These are phyloP conservation scores for Amphiprion ocellaris DNA, from an alignment of 2,113 vertebrate genomes.

Conservation along the genomic window DNA sequence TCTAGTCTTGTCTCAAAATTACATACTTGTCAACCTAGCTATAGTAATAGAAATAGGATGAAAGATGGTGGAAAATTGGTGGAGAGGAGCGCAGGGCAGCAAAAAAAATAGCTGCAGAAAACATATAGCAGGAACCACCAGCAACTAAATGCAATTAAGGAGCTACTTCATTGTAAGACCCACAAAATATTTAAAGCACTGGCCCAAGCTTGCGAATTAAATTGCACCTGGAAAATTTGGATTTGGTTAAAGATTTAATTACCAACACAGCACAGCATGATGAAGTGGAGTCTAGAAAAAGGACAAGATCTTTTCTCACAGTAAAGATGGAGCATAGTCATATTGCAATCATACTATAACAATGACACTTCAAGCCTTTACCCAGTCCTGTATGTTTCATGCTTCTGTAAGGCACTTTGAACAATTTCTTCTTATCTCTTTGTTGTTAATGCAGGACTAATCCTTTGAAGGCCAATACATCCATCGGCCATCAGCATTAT, in stretches of 20 bases:
- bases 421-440: conserved; percentile 40
- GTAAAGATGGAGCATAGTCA: background rate
- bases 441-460: conserved; percentile 55
- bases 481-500: conserved; percentile 36
- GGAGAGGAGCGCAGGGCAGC: background rate
- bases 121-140: background rate
- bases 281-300: background rate
- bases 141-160: background rate
- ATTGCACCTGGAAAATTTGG: background rate
- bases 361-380: background rate
- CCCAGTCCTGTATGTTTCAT: conserved; percentile 14
- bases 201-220: background rate
- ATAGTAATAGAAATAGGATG: background rate
- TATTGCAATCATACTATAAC: background rate
- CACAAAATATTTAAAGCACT: background rate
- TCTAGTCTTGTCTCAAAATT: background rate
- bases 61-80: background rate
- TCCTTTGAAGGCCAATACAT: conserved; percentile 46
- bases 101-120: background rate
- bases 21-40: background rate
- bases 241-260: background rate
- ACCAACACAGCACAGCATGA: background rate
- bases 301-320: background rate
- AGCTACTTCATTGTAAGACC: background rate
- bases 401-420: conserved; percentile 30